Evolutionary conservation across 2,888 invertebrate species (phyloP), one percentile per base, ranked within the genome.

Genomic region (Cloeon dipterum): DNA sequence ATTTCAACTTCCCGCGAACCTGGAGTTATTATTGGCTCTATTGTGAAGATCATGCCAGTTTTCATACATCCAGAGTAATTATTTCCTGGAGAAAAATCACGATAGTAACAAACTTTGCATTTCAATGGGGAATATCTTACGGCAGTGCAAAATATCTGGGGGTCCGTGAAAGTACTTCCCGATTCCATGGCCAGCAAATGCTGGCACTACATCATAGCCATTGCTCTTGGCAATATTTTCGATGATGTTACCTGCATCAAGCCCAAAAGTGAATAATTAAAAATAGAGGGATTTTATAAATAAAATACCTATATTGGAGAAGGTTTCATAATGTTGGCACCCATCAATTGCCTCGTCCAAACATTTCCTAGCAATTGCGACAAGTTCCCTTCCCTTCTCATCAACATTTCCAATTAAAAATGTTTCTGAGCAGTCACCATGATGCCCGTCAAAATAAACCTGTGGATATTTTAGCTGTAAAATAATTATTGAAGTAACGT

Each of bases 41-140:
- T 81, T 0, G 93, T 94, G 50, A 94, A 93, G 1, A 82, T 81
- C 82, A 89, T 89, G n/a, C 88, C 88, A 3, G 76, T 57, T 45
- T 65, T 52, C 89, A 91, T 89, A 35, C 54, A 49, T 1, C 77
- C 81, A 1, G 67, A 65, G 45, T 65, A 61, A 36, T 64, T 50
- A 49, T 79, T 77, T 44, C 59, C 78, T 76, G 49, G 37, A n/a
- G n/a, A n/a, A n/a, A n/a, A n/a, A n/a, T n/a, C n/a, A n/a, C n/a
- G n/a, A n/a, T n/a, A n/a, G n/a, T n/a, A n/a, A n/a, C n/a, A n/a
- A n/a, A n/a, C n/a, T n/a, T n/a, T n/a, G n/a, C n/a, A n/a, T n/a
- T n/a, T n/a, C n/a, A n/a, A n/a, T n/a, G n/a, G n/a, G n/a, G n/a
- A n/a, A n/a, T n/a, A n/a, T n/a, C n/a, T 61, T 63, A 85, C 85